Conservation (phyloP, 2,113 vertebrate species). For the Ciconia stormi region DNA sequence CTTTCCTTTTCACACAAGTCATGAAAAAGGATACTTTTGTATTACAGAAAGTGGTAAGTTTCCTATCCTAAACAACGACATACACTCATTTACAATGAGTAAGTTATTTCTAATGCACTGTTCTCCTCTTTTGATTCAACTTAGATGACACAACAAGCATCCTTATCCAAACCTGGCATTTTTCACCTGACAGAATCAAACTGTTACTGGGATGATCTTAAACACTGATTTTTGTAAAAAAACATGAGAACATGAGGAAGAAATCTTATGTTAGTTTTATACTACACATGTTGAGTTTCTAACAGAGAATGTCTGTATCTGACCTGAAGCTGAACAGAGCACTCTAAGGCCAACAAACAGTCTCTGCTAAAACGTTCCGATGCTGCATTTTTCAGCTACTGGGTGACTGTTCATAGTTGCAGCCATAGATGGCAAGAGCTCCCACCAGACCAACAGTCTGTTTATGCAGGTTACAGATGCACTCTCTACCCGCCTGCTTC, state of each 20-base stretch:
- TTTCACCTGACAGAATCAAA: not conserved
- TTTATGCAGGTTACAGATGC: accelerated
- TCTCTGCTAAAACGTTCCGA: not conserved
- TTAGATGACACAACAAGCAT: not conserved
- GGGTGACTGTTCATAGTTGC: not conserved
- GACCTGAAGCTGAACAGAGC: not conserved
- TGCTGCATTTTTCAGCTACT: not conserved
- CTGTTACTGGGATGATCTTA: not conserved
- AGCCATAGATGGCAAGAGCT: not conserved
- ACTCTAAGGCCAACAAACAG: not conserved
- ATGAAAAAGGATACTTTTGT: not conserved
- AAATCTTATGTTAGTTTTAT: not conserved
- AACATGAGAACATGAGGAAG: not conserved
- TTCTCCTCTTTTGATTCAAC: not conserved
- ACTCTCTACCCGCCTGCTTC: not conserved
- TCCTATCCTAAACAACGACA: not conserved
- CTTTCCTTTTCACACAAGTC: not conserved
- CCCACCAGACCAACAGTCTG: not conserved
- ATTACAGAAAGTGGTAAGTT: not conserved
- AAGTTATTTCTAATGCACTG: not conserved
- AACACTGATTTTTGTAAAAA: not conserved
- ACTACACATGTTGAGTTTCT: not conserved
- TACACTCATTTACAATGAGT: not conserved
- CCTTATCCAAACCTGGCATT: not conserved
- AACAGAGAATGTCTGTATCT: not conserved